Base-by-base conservation (phyloP, 2,888 invertebrate species). In the Pachliopta kotzebuea region DNA sequence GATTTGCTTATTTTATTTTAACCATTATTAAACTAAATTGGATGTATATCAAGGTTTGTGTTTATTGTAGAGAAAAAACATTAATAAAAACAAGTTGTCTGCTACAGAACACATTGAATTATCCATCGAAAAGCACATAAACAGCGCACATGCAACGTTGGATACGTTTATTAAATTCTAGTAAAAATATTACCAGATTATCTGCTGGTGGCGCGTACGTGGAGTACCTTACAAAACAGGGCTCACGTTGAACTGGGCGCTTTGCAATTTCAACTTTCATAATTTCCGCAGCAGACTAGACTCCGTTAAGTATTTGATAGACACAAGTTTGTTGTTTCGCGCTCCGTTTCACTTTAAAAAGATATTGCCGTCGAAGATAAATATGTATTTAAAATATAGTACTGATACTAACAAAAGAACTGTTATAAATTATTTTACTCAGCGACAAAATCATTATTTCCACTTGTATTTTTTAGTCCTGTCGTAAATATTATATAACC, bases 241-340 rank as follows among this genome's bases (percentile, higher is more conserved):
- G 50, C 20, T 59, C 59, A 52, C 17, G 52, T 17, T 29, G 31
- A 49, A 26, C 26, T 52, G 31, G 50, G 21, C 24, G n/a, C 9
- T 3, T 29, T 52, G 58, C 31, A 52, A 50, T 59, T 59, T 55
- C 58, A 63, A 59, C 49, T 67, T 60, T 65, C 68, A 61, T 62
- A 66, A 67, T 67, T 54, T 56, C 65, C 56, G 54, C 62, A 62
- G 50, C 57, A 24, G n/a, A 45, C 57, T 37, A 56, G 23, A 57
- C 45, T n/a, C 23, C n/a, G 4, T 29, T 55, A 55, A 55, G 29
- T 29, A n/a, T 24, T 42, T 45, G 23, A 45, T 57, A 57, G 45
- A 57, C 57, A 20, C 18, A 23, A 42, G 23, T 42, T 20, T 23
- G 57, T 9, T 14, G 21, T 42, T 42, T 42, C 37, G 42, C n/a